Percentiles rank a stretch among this genome's conserved stretches.
phyloP scores from a whole-genome alignment of 2,797 vertebrate species.

The Amblyraja radiata region DNA sequence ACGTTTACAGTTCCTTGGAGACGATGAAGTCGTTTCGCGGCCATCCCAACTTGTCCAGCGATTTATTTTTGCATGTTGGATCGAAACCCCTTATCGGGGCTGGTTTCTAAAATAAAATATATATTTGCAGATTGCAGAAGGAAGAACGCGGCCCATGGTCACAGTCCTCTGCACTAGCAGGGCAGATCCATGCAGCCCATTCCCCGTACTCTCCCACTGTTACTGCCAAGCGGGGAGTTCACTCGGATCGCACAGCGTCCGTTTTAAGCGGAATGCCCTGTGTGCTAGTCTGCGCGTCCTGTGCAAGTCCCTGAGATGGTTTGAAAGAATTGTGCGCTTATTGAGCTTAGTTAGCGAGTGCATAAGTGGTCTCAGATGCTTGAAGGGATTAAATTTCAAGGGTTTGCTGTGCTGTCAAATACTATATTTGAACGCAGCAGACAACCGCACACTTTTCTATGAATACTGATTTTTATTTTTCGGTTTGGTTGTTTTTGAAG shows the following conservation, averaged over 20 bases:
- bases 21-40: not conserved
- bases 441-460: not conserved
- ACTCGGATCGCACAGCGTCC: not conserved
- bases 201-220: not conserved
- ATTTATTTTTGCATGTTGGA: not conserved
- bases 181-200: not conserved
- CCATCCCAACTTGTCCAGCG: not conserved
- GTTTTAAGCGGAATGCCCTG: not conserved
- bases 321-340: slow-evolving; percentile 23
- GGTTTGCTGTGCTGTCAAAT: slow-evolving; percentile 14
- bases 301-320: not conserved
- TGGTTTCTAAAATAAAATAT: not conserved
- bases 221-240: not conserved
- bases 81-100: not conserved
- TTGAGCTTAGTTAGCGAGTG: slow-evolving; percentile 28
- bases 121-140: too few relatives aligned
- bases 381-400: slow-evolving; percentile 1
- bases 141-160: not conserved
- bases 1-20: not conserved
- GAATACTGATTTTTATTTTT: not conserved
- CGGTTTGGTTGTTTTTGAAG: not conserved
- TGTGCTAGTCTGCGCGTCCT: not conserved
- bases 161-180: not conserved
- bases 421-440: slow-evolving; percentile 14
- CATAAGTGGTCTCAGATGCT: slow-evolving; percentile 30